phyloP scores from a whole-genome alignment of 2,797 vertebrate species.

The Dermochelys coriacea region DNA sequence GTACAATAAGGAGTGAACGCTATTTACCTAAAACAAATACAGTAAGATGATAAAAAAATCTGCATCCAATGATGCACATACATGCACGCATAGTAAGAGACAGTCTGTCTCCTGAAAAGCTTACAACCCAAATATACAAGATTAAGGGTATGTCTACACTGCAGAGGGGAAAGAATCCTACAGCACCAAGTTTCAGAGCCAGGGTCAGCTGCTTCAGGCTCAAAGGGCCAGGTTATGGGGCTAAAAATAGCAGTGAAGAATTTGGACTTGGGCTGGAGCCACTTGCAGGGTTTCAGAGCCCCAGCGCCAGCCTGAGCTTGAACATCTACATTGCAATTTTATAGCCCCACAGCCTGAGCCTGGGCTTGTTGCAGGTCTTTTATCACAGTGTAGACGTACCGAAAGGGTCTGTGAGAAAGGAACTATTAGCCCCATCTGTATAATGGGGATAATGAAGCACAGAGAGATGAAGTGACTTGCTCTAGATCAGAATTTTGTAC shows the following conservation, averaged over 20 bases:
- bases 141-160: neutral
- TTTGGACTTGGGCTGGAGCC: neutral
- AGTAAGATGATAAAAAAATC: neutral
- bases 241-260: neutral
- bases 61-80: neutral
- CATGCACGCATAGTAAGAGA: neutral
- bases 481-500: neutral
- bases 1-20: neutral
- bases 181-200: neutral
- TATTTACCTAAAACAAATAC: neutral
- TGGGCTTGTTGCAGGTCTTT: neutral
- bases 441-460: neutral
- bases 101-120: neutral
- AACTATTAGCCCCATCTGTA: neutral
- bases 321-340: neutral
- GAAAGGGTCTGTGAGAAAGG: neutral
- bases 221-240: neutral
- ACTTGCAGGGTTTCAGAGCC: neutral
- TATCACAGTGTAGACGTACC: neutral
- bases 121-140: neutral
- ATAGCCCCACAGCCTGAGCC: neutral
- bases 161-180: rapidly evolving
- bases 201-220: neutral
- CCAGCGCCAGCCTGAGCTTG: neutral
- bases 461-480: neutral